Conservation (phyloP, 2,888 invertebrate genomes). For the Dicyrtomina minuta region DNA sequence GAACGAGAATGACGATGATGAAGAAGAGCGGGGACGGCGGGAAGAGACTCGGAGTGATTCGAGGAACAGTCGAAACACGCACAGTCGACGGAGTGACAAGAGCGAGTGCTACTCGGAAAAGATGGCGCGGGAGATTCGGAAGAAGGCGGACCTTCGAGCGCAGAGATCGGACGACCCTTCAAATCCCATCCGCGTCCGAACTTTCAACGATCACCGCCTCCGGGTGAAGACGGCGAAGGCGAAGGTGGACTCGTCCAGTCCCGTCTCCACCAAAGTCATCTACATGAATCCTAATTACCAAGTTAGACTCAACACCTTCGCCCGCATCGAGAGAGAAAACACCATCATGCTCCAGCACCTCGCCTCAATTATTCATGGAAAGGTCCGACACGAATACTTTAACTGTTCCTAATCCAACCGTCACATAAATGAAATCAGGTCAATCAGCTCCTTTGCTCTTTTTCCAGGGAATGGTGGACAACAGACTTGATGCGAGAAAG, state of each 20-base stretch:
- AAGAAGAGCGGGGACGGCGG: neutral
- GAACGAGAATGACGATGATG: neutral
- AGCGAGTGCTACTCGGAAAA: neutral
- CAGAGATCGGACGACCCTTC: conserved; percentile 36
- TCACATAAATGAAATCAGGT: too few species aligned
- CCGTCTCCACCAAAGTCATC: conserved; percentile 33
- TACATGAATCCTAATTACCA: conserved; percentile 44
- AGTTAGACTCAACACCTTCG: conserved; percentile 41
- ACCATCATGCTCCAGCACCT: conserved; percentile 45
- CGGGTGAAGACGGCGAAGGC: conserved; percentile 40
- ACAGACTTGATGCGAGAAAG: conserved; percentile 16
- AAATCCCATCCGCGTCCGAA: conserved; percentile 29
- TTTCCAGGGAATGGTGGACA: conserved; percentile 44
- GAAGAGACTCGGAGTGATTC: neutral
- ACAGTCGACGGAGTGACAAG: neutral
- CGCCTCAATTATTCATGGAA: conserved; percentile 46
- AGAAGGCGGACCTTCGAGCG: conserved; percentile 32
- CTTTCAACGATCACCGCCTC: conserved; percentile 38
- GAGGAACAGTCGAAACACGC: too few species aligned
- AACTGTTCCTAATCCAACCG: too few species aligned
- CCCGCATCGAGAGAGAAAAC: conserved; percentile 51
- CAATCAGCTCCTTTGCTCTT: too few species aligned
- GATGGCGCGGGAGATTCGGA: conserved; percentile 5
- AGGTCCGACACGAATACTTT: conserved; percentile 35
- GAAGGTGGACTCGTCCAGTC: conserved; percentile 42